A percentile compares a stretch with the other conserved stretches of the same genome.
phyloP scores from a whole-genome alignment of 2,888 invertebrate species.

The Magallana nippona region DNA sequence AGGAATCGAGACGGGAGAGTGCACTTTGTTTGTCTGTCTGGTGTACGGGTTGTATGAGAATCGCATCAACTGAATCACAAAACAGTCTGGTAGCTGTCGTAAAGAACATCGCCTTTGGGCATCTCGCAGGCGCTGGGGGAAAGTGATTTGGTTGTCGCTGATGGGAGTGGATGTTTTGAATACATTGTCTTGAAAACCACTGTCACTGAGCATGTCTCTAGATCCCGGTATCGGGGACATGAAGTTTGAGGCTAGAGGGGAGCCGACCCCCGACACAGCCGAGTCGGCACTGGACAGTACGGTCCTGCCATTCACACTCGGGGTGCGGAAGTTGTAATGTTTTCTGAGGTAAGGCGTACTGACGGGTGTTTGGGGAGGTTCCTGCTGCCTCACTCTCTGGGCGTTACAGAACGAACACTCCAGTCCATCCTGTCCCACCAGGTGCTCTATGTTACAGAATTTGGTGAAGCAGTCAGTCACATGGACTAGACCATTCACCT shows the following conservation, averaged over 20 bases:
- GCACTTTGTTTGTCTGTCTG: slow-evolving; percentile 70
- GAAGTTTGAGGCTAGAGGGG: slow-evolving; percentile 52
- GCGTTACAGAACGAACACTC: slow-evolving; percentile 59
- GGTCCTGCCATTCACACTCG: slow-evolving; percentile 34
- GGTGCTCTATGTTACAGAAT: slow-evolving; percentile 75
- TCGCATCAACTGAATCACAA: slow-evolving; percentile 77
- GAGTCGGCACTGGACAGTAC: slow-evolving; percentile 52
- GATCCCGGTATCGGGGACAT: slow-evolving; percentile 71
- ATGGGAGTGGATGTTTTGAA: slow-evolving; percentile 77
- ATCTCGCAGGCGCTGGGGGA: slow-evolving; percentile 56
- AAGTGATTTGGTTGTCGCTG: slow-evolving; percentile 48
- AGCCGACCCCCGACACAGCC: slow-evolving; percentile 51
- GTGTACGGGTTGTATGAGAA: slow-evolving; percentile 70
- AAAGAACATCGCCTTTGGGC: slow-evolving; percentile 74
- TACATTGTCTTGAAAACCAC: slow-evolving; percentile 73
- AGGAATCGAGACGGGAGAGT: slow-evolving; percentile 73
- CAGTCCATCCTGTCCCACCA: slow-evolving; percentile 68
- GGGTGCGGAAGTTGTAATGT: slow-evolving; percentile 39
- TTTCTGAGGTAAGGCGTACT: slow-evolving; percentile 34
- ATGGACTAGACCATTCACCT: slow-evolving; percentile 69
- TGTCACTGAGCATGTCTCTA: slow-evolving; percentile 66
- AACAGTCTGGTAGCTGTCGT: slow-evolving; percentile 77
- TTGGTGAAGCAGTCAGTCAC: slow-evolving; percentile 76
- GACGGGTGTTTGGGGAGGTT: neutral
- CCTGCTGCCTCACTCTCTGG: slow-evolving; percentile 19